phyloP scores from a whole-genome alignment of 2,888 invertebrate species.

The Amaurobius ferox region DNA sequence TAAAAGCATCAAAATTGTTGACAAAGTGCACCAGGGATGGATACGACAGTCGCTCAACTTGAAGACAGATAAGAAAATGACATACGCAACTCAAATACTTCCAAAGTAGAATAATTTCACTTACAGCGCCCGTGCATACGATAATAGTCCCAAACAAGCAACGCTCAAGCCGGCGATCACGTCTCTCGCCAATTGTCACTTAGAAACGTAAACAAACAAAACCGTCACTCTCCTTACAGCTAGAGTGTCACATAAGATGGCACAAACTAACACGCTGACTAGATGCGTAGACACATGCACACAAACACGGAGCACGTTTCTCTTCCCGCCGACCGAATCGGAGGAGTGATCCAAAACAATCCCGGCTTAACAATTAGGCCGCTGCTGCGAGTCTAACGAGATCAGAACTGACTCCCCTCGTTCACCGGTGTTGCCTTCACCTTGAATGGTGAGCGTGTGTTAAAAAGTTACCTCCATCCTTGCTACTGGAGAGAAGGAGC shows the following conservation, averaged over 20 bases:
- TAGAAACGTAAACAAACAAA: too few relatives aligned
- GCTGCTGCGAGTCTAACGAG: neutral
- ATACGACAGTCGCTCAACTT: too few relatives aligned
- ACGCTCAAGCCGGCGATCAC: too few relatives aligned
- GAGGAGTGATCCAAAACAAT: slow-evolving; percentile 7
- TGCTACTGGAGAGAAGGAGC: neutral
- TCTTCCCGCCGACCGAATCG: neutral
- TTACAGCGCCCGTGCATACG: too few relatives aligned
- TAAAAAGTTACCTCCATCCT: slow-evolving; percentile 30
- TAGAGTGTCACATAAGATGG: neutral
- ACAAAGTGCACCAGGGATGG: too few relatives aligned
- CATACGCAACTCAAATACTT: too few relatives aligned
- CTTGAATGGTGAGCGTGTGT: slow-evolving; percentile 41
- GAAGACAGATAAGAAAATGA: too few relatives aligned
- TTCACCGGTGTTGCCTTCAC: slow-evolving; percentile 27
- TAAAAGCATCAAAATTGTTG: too few relatives aligned
- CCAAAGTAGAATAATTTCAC: too few relatives aligned
- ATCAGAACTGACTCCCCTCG: slow-evolving; percentile 11
- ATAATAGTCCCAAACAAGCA: too few relatives aligned
- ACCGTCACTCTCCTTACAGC: too few relatives aligned
- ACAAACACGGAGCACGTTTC: neutral
- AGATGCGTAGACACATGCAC: neutral
- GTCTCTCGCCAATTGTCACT: too few relatives aligned
- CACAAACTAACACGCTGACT: neutral
- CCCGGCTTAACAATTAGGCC: slow-evolving; percentile 39